phyloP scores from a whole-genome alignment of 1,140 invertebrate species.

The Marisa cornuarietis region DNA sequence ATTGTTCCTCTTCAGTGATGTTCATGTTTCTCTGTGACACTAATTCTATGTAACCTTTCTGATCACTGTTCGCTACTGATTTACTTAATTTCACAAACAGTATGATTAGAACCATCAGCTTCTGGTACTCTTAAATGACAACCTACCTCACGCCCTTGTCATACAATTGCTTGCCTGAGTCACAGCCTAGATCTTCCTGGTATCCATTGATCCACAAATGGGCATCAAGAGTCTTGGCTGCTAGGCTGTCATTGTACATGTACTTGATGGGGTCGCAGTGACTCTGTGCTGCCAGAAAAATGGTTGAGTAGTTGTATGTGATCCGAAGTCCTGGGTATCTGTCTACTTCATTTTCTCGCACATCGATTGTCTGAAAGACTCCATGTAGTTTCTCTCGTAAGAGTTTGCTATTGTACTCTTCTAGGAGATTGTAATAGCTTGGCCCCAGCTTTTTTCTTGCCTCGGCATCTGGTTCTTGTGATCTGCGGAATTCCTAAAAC shows the following conservation, averaged over 20 bases:
- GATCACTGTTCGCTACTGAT: too few relatives aligned
- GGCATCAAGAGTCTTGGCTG: constrained; percentile 65
- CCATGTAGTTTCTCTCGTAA: constrained; percentile 52
- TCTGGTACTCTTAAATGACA: too few relatives aligned
- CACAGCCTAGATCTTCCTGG: constrained; percentile 59
- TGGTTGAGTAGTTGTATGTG: constrained; percentile 63
- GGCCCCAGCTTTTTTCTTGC: constrained; percentile 50
- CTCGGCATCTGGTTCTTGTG: constrained; percentile 58
- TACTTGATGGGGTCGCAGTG: constrained; percentile 67
- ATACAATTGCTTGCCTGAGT: constrained; percentile 54
- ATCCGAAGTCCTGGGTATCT: constrained; percentile 60
- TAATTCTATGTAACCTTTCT: too few relatives aligned
- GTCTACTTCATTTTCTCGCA: constrained; percentile 56
- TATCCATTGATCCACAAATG: constrained; percentile 66
- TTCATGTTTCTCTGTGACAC: too few relatives aligned
- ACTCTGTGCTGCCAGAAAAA: constrained; percentile 61
- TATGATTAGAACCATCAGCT: too few relatives aligned
- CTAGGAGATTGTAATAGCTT: constrained; percentile 66
- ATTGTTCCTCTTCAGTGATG: too few relatives aligned
- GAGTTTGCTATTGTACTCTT: constrained; percentile 61
- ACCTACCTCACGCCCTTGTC: constrained; percentile 63
- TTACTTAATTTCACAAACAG: too few relatives aligned
- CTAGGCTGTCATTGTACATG: constrained; percentile 66
- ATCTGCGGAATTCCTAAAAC: constrained; percentile 61
- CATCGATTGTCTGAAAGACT: constrained; percentile 59